Evolutionary conservation across 2,797 vertebrate genomes (phyloP).

Genomic region (Gallinago stenura): DNA sequence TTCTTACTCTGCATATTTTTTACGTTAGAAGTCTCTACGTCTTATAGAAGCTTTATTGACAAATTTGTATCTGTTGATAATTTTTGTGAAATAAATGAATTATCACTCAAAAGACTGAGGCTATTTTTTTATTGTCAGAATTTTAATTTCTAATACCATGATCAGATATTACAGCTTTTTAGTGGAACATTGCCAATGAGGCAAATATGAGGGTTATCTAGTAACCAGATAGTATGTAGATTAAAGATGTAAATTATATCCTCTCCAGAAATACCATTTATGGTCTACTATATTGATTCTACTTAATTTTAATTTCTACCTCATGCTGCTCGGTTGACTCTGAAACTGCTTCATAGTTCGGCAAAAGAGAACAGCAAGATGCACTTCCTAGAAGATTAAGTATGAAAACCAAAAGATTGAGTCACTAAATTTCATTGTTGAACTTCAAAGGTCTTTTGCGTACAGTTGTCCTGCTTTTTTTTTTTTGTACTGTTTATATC

Average conservation of each 20-base stretch:
- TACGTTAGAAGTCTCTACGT: neutral
- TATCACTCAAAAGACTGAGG: neutral
- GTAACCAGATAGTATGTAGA: neutral
- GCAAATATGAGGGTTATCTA: neutral
- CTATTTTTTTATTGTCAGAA: neutral
- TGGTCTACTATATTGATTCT: neutral
- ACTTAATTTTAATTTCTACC: neutral
- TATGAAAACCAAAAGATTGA: constrained; percentile 10
- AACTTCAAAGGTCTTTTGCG: constrained; percentile 24
- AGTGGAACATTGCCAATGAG: neutral
- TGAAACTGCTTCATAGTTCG: neutral
- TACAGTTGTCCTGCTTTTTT: neutral
- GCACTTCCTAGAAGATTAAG: neutral
- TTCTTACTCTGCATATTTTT: neutral
- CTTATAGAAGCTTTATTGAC: constrained; percentile 10
- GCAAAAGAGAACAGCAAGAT: neutral
- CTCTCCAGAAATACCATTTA: neutral
- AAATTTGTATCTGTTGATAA: neutral
- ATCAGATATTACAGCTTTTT: neutral
- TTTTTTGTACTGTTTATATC: neutral
- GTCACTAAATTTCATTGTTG: constrained; percentile 7
- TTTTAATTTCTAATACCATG: constrained; percentile 2
- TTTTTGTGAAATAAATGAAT: neutral
- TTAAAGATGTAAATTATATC: neutral
- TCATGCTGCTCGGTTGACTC: neutral